Evolutionary conservation across 1,140 invertebrate genomes (phyloP).

Genomic region (Hydropsyche tenuis): DNA sequence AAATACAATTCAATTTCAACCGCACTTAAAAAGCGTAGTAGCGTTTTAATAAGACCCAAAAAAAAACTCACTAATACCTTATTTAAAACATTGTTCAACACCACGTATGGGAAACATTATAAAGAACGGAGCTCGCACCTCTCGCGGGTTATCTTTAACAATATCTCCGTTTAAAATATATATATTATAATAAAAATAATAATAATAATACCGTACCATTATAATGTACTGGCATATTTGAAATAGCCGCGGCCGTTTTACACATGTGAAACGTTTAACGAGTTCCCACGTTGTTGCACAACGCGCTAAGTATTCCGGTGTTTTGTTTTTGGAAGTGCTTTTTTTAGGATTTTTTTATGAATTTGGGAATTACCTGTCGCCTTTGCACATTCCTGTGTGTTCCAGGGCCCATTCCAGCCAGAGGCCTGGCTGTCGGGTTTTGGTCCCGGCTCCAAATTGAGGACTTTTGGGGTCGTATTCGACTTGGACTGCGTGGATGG

Average conservation of each 20-base stretch:
- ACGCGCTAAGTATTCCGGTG: too few relatives aligned
- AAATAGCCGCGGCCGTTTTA: not conserved
- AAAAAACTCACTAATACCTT: too few relatives aligned
- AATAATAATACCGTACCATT: too few relatives aligned
- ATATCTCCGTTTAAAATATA: constrained; percentile 9
- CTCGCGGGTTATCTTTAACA: not conserved
- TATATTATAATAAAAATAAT: too few relatives aligned
- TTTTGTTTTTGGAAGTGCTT: too few relatives aligned
- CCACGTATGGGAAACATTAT: not conserved
- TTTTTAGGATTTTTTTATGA: too few relatives aligned
- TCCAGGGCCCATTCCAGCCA: constrained; percentile 79
- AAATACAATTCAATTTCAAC: too few relatives aligned
- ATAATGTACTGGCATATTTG: not conserved
- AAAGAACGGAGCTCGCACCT: constrained; percentile 10
- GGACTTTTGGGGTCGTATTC: constrained; percentile 71
- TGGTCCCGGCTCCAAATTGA: constrained; percentile 66
- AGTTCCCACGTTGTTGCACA: constrained; percentile 7
- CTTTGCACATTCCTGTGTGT: constrained; percentile 73
- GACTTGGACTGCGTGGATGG: constrained; percentile 71
- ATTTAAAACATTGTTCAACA: too few relatives aligned
- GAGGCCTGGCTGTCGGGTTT: constrained; percentile 67
- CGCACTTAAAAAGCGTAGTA: too few relatives aligned
- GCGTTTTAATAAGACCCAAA: too few relatives aligned
- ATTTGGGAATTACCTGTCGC: constrained; percentile 69
- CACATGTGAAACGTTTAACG: constrained; percentile 1